Evolutionary conservation across 2,797 vertebrate species (phyloP), one percentile per base, ranked within the genome.

Genomic region (Hypotaenidia okinawae): DNA sequence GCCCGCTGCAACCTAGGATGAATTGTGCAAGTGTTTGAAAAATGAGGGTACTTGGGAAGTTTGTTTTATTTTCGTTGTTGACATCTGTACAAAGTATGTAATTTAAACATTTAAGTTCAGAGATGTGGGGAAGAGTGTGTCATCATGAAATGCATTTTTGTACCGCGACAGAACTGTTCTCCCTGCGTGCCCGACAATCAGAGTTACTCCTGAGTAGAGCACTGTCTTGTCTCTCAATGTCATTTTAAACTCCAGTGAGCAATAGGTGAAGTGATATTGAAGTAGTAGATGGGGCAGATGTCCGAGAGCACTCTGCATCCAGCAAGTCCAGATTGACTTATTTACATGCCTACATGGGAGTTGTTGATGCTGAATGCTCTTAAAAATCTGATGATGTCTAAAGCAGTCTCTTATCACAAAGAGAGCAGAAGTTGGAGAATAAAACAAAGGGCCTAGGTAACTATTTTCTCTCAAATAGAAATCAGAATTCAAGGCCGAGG

Each of bases 381-480:
- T 90, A 63, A 88, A 95, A 90, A 87, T 39, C 41, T 70, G 47
- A 10, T 62, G 45, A 14, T 74, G 16, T 93, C 94, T 87, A 80
- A 87, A 89, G 27, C 54, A 64, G 51, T 74, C 58, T 79, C 24
- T 69, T 89, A 28, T 4, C 9, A 35, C 68, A 62, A 88, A 51
- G 63, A 30, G 72, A 55, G 43, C 15, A 78, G 58, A 90, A 87
- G 62, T 28, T 66, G 39, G 37, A 47, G 66, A 75, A 39, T 58
- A 51, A 92, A 88, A 61, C 27, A 73, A 84, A 88, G 33, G 83
- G 32, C 35, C 14, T 6, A 23, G 10, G 4, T 72, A 81, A 75
- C 55, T 54, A 28, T 87, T 94, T 96, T 87, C 27, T 51, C 45
- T 90, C 73, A 54, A 86, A 59, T 43, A 61, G 67, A 95, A 91